phyloP scores from a whole-genome alignment of 1,140 invertebrate genomes.

The Parasteatoda tepidariorum region DNA sequence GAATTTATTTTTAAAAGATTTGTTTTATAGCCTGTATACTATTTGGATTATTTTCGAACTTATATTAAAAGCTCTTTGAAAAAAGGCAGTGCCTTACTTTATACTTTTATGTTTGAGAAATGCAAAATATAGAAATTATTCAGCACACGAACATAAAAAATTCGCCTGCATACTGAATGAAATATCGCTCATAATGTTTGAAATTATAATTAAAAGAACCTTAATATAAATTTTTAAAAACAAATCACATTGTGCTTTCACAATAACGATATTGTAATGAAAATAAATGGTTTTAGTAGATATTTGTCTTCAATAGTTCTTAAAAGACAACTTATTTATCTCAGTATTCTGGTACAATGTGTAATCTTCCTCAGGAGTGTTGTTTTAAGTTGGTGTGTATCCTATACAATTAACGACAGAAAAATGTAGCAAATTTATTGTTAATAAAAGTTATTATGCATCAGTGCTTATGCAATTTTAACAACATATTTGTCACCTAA shows the following conservation, averaged over 20 bases:
- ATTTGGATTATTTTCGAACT: conserved; percentile 14
- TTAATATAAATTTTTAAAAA: conserved; percentile 1
- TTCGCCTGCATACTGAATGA: not conserved
- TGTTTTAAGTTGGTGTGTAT: no score
- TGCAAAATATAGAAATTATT: not conserved
- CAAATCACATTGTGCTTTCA: not conserved
- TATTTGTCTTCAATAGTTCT: no score
- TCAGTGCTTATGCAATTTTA: no score
- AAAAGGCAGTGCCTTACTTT: conserved; percentile 58
- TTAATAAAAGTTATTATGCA: no score
- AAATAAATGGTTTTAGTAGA: not conserved
- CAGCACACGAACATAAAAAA: not conserved
- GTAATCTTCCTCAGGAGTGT: no score
- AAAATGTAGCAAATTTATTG: no score
- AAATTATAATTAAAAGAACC: no score
- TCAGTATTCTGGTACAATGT: no score
- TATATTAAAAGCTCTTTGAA: conserved; percentile 8
- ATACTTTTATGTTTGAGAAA: conserved; percentile 42
- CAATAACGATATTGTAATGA: not conserved
- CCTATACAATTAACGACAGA: no score
- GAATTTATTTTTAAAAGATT: conserved; percentile 57
- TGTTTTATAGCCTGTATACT: conserved; percentile 44
- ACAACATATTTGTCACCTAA: conserved; percentile 57
- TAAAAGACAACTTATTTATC: no score
- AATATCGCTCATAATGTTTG: not conserved